Conservation (phyloP, 2,888 invertebrate genomes). For the Athalia rosae region DNA sequence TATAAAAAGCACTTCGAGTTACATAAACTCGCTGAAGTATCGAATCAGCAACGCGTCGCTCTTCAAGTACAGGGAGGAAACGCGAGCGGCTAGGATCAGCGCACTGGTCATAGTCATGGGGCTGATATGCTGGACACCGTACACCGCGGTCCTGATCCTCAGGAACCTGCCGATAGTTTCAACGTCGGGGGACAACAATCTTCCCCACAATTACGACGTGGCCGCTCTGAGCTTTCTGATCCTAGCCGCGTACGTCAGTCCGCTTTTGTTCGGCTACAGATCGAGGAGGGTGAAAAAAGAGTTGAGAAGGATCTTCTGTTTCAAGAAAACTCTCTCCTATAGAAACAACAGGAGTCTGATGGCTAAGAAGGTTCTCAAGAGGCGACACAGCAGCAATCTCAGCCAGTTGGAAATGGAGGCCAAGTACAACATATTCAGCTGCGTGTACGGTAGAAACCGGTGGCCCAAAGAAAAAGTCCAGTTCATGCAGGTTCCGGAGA, state of each 20-base stretch:
- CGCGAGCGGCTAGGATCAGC: slow-evolving; percentile 91
- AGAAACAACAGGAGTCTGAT: slow-evolving; percentile 72
- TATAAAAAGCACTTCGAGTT: slow-evolving; percentile 76
- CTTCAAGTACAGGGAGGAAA: slow-evolving; percentile 91
- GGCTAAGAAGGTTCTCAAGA: slow-evolving; percentile 72
- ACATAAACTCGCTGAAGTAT: slow-evolving; percentile 85
- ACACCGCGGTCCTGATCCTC: slow-evolving; percentile 72
- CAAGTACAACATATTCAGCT: slow-evolving; percentile 70
- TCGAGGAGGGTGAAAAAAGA: slow-evolving; percentile 81
- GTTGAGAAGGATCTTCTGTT: slow-evolving; percentile 75
- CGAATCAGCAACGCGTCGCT: slow-evolving; percentile 89
- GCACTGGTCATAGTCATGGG: slow-evolving; percentile 85
- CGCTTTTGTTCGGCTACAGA: slow-evolving; percentile 86
- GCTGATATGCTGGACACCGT: slow-evolving; percentile 77
- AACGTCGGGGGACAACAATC: slow-evolving; percentile 54
- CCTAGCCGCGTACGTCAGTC: slow-evolving; percentile 81
- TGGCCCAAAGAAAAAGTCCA: slow-evolving; percentile 74
- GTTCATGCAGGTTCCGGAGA: slow-evolving; percentile 75
- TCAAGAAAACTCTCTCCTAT: slow-evolving; percentile 68
- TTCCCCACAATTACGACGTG: slow-evolving; percentile 66
- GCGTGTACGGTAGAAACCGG: slow-evolving; percentile 66
- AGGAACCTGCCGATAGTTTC: slow-evolving; percentile 70
- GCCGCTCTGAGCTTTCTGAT: slow-evolving; percentile 72
- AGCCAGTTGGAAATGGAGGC: slow-evolving; percentile 62
- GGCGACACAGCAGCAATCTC: slow-evolving; percentile 66